Evolutionary conservation across 1,140 invertebrate species (phyloP).

Genomic region (Microvelia longipes): DNA sequence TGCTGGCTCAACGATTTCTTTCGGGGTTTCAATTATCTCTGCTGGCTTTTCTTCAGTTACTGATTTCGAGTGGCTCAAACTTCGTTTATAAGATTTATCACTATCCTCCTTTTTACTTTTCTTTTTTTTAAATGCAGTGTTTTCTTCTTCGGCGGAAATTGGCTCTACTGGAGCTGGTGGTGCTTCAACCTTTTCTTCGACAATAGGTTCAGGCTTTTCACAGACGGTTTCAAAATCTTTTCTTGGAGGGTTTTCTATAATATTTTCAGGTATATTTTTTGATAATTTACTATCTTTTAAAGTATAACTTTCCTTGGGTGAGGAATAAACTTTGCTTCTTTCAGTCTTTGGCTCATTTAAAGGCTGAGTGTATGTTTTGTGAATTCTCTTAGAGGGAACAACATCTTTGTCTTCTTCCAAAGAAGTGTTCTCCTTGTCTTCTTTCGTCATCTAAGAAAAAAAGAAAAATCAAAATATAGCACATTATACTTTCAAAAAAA

Average conservation of each 20-base stretch:
- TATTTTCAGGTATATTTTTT: too few species aligned
- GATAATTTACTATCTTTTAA: too few species aligned
- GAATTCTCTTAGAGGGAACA: too few species aligned
- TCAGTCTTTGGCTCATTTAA: too few species aligned
- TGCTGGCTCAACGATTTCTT: background rate
- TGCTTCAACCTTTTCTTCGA: background rate
- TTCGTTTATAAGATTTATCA: background rate
- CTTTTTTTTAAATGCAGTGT: background rate
- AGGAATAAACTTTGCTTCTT: too few species aligned
- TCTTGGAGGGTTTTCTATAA: background rate
- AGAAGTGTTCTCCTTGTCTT: too few species aligned
- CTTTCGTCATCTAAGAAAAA: too few species aligned
- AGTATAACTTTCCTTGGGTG: background rate
- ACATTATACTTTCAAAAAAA: too few species aligned
- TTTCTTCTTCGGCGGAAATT: background rate
- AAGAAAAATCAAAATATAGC: too few species aligned
- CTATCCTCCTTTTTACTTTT: conserved; percentile 4
- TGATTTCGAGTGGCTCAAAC: conserved; percentile 4
- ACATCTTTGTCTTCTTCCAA: too few species aligned
- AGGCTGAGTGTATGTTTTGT: too few species aligned
- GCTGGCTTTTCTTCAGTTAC: background rate
- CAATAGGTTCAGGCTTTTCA: background rate
- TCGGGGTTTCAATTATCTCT: background rate
- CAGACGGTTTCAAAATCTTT: background rate
- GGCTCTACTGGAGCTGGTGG: background rate